phyloP scores from a whole-genome alignment of 2,888 invertebrate species.

The Calameuta filiformis region DNA sequence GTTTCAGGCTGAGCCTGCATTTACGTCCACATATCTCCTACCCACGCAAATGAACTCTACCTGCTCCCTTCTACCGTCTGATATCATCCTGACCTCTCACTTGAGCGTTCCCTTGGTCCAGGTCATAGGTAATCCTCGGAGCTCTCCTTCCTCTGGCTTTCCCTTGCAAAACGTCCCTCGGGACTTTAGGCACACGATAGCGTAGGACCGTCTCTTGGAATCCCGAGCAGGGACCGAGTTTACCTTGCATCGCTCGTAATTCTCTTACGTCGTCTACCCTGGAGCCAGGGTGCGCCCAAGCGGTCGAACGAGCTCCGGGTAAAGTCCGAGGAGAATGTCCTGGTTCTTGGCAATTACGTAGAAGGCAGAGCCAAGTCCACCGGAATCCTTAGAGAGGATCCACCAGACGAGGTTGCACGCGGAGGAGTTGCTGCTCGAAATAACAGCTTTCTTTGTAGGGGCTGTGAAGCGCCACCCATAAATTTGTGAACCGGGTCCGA shows the following conservation, averaged over 20 bases:
- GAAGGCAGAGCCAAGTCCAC: background rate
- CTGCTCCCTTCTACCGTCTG: background rate
- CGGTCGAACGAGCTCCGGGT: background rate
- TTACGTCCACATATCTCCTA: conserved; percentile 1
- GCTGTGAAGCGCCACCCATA: conserved; percentile 58
- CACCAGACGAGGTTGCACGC: background rate
- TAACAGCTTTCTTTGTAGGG: conserved; percentile 46
- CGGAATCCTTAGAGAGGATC: background rate
- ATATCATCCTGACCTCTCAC: background rate
- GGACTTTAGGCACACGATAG: background rate
- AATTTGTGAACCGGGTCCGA: conserved; percentile 39
- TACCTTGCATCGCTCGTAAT: background rate
- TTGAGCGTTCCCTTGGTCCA: background rate
- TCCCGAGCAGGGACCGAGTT: background rate
- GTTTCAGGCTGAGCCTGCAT: conserved; percentile 30
- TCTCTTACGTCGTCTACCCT: background rate
- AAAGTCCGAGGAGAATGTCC: background rate
- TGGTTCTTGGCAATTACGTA: background rate
- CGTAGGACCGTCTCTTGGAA: background rate
- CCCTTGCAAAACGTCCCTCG: background rate
- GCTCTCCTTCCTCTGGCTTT: background rate
- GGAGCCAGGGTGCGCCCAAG: background rate
- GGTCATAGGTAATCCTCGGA: background rate
- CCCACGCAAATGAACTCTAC: conserved; percentile 1
- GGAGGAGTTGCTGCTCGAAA: conserved; percentile 30